These are phyloP conservation scores for Spermophilus dauricus DNA, from an alignment of 2,113 vertebrate genomes.

Conservation along the genomic window DNA sequence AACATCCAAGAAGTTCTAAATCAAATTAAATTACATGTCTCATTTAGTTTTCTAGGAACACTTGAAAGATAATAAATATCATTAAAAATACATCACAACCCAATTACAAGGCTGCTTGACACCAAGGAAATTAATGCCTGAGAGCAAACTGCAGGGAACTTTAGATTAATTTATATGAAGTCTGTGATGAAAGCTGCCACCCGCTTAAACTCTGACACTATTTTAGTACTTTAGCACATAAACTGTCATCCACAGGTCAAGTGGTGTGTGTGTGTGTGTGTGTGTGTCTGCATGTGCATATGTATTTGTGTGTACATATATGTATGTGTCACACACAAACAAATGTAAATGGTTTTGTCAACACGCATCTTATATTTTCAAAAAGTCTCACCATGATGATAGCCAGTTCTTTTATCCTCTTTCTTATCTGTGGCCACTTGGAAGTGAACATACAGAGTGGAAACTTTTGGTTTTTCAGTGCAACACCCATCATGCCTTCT, in stretches of 20 bases:
- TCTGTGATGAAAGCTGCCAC: conserved; percentile 54
- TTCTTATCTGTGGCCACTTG: conserved; percentile 51
- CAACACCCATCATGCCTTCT: background rate
- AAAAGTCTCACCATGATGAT: conserved; percentile 53
- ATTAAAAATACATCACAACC: conserved; percentile 80
- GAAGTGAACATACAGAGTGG: background rate
- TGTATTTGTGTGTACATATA: background rate
- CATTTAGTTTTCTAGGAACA: conserved; percentile 77
- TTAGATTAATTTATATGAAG: conserved; percentile 69
- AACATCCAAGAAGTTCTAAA: conserved; percentile 61
- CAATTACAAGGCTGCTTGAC: conserved; percentile 72
- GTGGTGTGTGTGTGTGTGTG: background rate
- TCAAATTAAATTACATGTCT: conserved; percentile 73
- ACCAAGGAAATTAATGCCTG: conserved; percentile 57
- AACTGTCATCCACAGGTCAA: conserved; percentile 72
- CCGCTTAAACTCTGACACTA: conserved; percentile 40
- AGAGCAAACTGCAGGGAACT: conserved; percentile 51
- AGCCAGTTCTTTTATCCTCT: conserved; percentile 37
- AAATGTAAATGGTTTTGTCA: conserved; percentile 66
- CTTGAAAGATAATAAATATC: conserved; percentile 75
- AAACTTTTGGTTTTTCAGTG: background rate
- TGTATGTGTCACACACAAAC: background rate
- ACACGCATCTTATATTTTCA: background rate
- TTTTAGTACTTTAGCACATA: background rate
- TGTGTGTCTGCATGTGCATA: background rate